Base-by-base conservation (phyloP, 1,140 invertebrate genomes). In the Pollicipes pollicipes region DNA sequence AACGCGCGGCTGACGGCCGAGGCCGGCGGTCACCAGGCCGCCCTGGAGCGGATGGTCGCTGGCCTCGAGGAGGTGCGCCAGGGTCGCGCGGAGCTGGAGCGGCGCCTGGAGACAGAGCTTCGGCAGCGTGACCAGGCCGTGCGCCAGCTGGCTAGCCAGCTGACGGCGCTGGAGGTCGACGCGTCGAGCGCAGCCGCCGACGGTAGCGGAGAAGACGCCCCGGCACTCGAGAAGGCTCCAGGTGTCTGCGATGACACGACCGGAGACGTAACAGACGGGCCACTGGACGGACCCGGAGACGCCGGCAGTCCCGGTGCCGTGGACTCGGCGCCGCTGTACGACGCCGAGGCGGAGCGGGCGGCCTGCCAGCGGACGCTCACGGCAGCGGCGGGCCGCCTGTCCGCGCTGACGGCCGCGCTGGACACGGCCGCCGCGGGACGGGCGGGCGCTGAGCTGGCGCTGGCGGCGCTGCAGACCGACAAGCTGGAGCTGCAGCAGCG, bases 401-500 rank as follows among this genome's bases (percentile, higher is more conserved):
- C 35, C 58, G 21, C 31, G 66, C 66, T 37, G 67, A 28, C 45
- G 37, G 70, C 72, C 69, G 24, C 70, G 68, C 69, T 69, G 66
- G 32, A 70, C 72, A 63, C 45, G 76, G 45, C 45, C 45, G 45
- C 45, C 45, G 8, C 45, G 6, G 13, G 45, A 2, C 13, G 13
- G 2, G 45, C 45, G 13, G 45, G 24, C 13, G 24, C 45, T 10
- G 6, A 58, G 45, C 45, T 21, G 45, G 45, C 45, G 6, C 6
- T 58, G 45, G 45, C 45, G 45, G 45, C 45, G 45, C 45, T 58
- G 45, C 45, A 58, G 45, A 10, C 13, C 16, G 70, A 66, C 69
- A 69, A 66, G 32, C 69, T 71, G 45, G 29, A 76, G 27, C 31
- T 68, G 37, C 70, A 70, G 70, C 78, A 85, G 86, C 77, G 72